Conservation (phyloP, 2,888 invertebrate species). For the Dilophus febrilis region DNA sequence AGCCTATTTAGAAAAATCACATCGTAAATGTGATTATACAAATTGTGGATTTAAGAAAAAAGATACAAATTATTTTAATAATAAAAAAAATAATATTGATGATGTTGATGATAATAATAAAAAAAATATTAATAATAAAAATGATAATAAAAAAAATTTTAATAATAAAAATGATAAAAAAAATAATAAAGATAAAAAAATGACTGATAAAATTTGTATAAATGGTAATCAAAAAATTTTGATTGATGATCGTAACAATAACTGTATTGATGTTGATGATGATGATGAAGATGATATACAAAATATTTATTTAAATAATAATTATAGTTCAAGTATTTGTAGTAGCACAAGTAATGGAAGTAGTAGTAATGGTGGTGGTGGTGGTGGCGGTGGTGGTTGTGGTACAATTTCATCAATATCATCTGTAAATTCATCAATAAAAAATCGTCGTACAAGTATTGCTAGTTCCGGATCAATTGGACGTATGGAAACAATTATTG, state of each 20-base stretch:
- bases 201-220: background rate
- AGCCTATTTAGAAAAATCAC: slow-evolving; percentile 12
- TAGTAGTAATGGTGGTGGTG: too few species aligned
- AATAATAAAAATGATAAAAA: background rate
- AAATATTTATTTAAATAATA: slow-evolving; percentile 3
- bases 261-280: background rate
- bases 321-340: background rate
- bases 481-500: slow-evolving; percentile 68
- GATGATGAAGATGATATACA: background rate
- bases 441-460: slow-evolving; percentile 24
- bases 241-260: background rate
- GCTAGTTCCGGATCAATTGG: slow-evolving; percentile 36
- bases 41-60: slow-evolving; percentile 11
- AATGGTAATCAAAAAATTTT: background rate
- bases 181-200: background rate
- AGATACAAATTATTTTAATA: slow-evolving; percentile 1
- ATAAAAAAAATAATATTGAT: slow-evolving; percentile 2
- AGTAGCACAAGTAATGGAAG: background rate
- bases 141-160: slow-evolving; percentile 3
- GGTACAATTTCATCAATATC: slow-evolving; percentile 2
- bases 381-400: too few species aligned
- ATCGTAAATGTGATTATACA: slow-evolving; percentile 11
- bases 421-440: slow-evolving; percentile 4
- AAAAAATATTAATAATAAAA: too few species aligned
- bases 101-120: too few species aligned